These are phyloP conservation scores for Mactromeris polynyma DNA, from an alignment of 2,888 invertebrate species.

Conservation along the genomic window DNA sequence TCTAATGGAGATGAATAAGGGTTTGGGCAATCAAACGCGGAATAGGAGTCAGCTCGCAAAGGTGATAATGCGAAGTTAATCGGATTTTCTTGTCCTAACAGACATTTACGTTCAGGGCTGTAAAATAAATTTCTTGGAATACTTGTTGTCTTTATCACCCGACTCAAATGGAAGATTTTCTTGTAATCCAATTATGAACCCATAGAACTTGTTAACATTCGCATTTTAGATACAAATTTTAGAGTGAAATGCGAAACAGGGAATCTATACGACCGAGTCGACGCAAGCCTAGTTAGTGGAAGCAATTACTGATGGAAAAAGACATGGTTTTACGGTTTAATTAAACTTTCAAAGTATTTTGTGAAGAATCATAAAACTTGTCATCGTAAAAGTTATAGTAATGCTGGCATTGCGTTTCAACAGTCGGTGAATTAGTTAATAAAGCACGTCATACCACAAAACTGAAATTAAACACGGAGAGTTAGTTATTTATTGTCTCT, in stretches of 20 bases:
- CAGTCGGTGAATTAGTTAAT: constrained; percentile 11
- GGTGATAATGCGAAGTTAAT: constrained; percentile 67
- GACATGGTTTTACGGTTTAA: constrained; percentile 11
- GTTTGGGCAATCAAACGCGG: constrained; percentile 56
- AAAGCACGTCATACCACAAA: constrained; percentile 6
- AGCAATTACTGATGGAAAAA: constrained; percentile 17
- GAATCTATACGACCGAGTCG: constrained; percentile 17
- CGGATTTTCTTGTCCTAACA: constrained; percentile 58
- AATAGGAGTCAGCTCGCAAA: constrained; percentile 53
- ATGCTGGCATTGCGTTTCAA: constrained; percentile 22
- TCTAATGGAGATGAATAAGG: constrained; percentile 66
- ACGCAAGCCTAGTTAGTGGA: constrained; percentile 32
- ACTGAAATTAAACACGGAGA: constrained; percentile 19
- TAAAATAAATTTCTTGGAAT: constrained; percentile 54
- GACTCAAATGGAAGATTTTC: constrained; percentile 51
- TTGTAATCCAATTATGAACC: constrained; percentile 47
- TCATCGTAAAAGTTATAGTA: constrained; percentile 13
- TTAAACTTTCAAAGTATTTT: constrained; percentile 21
- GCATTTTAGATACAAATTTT: constrained; percentile 26
- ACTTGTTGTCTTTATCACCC: constrained; percentile 64
- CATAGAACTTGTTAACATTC: constrained; percentile 52
- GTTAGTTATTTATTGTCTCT: constrained; percentile 10
- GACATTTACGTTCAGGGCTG: constrained; percentile 62
- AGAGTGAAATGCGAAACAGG: constrained; percentile 26
- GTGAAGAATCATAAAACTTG: constrained; percentile 13